Base-by-base conservation (phyloP, 2,113 vertebrate genomes). In the Gallinago media region DNA sequence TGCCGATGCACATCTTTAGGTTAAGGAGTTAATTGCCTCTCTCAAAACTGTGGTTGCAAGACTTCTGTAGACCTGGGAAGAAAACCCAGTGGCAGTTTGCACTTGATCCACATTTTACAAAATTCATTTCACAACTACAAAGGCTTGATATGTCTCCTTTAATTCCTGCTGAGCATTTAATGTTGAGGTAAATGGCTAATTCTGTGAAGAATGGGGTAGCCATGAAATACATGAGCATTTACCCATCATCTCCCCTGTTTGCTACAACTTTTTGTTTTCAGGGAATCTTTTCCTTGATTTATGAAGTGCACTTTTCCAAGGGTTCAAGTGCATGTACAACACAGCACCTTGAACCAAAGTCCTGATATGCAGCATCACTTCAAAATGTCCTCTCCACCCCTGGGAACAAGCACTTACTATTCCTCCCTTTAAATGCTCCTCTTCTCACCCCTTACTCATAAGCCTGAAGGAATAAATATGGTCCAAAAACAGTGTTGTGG, bases 21-120 rank as follows among this genome's bases (percentile, higher is more conserved):
- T 92, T 95, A 91, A 93, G 77, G 75, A 96, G 83, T 85, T 93
- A 94, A 96, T 96, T 92, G 68, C 73, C 52, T 84, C 71, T 80
- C 76, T 94, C 86, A 71, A 81, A 96, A 91, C 68, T 74, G 56
- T 46, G 78, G 67, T 94, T 95, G 89, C 75, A 80, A 85, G 58
- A 62, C 63, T 88, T 90, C 90, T 59, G 85, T 46, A 76, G 92
- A 85, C 87, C 59, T 73, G 26, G 38, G 50, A 95, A 88, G 42
- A 81, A 95, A 92, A 92, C 22, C 17, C 36, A 76, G 52, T 54
- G 55, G 47, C 40, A 83, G 22, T 74, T 92, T 79, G 56, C 67
- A 73, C 63, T 92, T 62, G 47, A 58, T 58, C 71, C 50, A 61
- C 50, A 25, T 77, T 85, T 93, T 96, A 83, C 71, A 59, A 77